Evolutionary conservation across 2,888 invertebrate genomes (phyloP).

Genomic region (Andrena flavipes): DNA sequence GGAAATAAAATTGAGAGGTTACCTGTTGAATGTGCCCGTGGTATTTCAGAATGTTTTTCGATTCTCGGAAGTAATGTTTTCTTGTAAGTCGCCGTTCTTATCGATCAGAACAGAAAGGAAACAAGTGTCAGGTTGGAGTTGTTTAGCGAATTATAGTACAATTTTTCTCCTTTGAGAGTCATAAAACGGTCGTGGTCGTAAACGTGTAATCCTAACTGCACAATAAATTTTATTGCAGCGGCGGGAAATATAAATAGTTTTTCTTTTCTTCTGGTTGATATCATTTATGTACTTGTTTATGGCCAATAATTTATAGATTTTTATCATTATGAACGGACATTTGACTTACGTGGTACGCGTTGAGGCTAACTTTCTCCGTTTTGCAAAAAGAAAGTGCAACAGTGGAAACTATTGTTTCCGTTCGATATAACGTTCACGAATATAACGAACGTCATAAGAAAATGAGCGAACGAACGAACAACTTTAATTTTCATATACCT

Average conservation of each 20-base stretch:
- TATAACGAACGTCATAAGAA: too few species aligned
- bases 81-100: neutral
- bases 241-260: neutral
- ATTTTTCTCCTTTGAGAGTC: neutral
- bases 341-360: neutral
- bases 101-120: neutral
- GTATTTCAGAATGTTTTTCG: neutral
- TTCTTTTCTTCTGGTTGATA: neutral
- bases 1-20: neutral
- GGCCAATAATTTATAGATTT: neutral
- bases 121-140: neutral
- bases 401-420: too few species aligned
- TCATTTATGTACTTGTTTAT: neutral
- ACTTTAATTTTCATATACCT: too few species aligned
- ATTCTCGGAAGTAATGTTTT: neutral
- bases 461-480: too few species aligned
- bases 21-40: neutral
- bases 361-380: neutral
- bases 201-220: neutral
- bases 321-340: neutral
- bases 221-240: constrained; percentile 18
- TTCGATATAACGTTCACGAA: too few species aligned
- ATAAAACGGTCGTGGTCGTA: neutral
- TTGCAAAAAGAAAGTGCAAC: neutral
- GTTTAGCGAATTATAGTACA: neutral